phyloP scores from a whole-genome alignment of 2,888 invertebrate genomes.

The Muschampia plurimacula region DNA sequence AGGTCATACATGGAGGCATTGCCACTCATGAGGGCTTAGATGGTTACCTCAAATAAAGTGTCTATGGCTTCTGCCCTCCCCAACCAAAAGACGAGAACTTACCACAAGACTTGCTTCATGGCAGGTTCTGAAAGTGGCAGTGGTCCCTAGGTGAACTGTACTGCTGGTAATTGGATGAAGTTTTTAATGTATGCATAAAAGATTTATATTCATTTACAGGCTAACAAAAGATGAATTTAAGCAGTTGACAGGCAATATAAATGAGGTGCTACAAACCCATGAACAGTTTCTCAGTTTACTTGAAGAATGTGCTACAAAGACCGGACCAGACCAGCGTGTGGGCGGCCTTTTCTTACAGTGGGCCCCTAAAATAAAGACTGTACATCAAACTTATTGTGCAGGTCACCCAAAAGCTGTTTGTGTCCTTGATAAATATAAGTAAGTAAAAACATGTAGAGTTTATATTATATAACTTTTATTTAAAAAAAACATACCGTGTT shows the following conservation, averaged over 20 bases:
- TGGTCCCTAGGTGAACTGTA: too few relatives aligned
- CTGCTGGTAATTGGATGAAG: background rate
- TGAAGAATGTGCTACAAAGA: slow-evolving; percentile 91
- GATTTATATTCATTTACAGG: slow-evolving; percentile 73
- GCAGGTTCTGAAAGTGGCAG: too few relatives aligned
- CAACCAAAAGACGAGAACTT: too few relatives aligned
- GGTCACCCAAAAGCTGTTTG: slow-evolving; percentile 98
- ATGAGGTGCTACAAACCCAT: slow-evolving; percentile 94
- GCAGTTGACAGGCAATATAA: slow-evolving; percentile 94
- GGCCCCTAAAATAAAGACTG: slow-evolving; percentile 92
- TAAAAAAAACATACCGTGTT: background rate
- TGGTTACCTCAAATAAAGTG: too few relatives aligned
- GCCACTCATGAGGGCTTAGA: too few relatives aligned
- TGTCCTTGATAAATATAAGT: slow-evolving; percentile 97
- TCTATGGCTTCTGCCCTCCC: too few relatives aligned
- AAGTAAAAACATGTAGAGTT: slow-evolving; percentile 58
- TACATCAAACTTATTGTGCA: slow-evolving; percentile 95
- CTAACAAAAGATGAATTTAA: slow-evolving; percentile 94
- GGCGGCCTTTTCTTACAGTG: slow-evolving; percentile 96
- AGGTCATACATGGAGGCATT: too few relatives aligned
- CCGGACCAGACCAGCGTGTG: slow-evolving; percentile 92
- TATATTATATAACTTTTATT: background rate
- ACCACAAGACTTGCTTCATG: too few relatives aligned
- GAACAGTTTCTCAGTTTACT: slow-evolving; percentile 91
- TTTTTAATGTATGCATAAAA: background rate